Evolutionary conservation across 2,797 vertebrate species (phyloP).

Genomic region (Caiman crocodilus): DNA sequence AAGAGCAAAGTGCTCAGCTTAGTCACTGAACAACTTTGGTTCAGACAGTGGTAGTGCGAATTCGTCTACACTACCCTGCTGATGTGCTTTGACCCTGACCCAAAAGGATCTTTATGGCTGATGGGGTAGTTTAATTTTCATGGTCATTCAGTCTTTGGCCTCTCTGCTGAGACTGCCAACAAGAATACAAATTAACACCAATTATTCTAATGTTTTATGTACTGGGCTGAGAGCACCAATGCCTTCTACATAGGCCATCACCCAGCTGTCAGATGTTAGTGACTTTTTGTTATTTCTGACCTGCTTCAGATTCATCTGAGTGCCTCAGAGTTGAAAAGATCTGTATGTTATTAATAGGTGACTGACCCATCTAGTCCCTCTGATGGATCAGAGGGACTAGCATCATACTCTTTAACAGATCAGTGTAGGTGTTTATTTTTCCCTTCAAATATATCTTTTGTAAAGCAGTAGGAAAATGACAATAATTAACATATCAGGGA

Average conservation of each 20-base stretch:
- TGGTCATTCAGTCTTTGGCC: slow-evolving; percentile 73
- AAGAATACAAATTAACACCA: slow-evolving; percentile 81
- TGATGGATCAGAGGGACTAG: neutral
- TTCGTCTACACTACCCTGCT: slow-evolving; percentile 54
- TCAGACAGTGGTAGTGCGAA: slow-evolving; percentile 21
- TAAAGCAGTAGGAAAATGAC: neutral
- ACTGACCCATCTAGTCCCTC: slow-evolving; percentile 39
- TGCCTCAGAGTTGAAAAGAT: slow-evolving; percentile 52
- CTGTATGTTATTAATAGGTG: slow-evolving; percentile 69
- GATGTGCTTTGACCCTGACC: slow-evolving; percentile 73
- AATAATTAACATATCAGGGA: neutral
- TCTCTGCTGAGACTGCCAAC: slow-evolving; percentile 76
- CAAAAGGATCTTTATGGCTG: slow-evolving; percentile 60
- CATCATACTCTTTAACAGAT: slow-evolving; percentile 55
- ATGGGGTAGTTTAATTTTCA: slow-evolving; percentile 72
- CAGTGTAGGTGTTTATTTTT: slow-evolving; percentile 62
- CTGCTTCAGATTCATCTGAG: slow-evolving; percentile 64
- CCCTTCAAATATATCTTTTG: slow-evolving; percentile 40
- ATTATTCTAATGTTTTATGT: slow-evolving; percentile 79
- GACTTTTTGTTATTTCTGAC: slow-evolving; percentile 74
- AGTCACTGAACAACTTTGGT: neutral
- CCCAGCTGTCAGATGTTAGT: slow-evolving; percentile 75
- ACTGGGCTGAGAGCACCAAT: slow-evolving; percentile 60
- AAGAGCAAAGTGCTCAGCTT: neutral
- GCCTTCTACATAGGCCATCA: slow-evolving; percentile 75